These are phyloP conservation scores for Polymixis lichenea DNA, from an alignment of 2,888 invertebrate genomes.

Conservation along the genomic window DNA sequence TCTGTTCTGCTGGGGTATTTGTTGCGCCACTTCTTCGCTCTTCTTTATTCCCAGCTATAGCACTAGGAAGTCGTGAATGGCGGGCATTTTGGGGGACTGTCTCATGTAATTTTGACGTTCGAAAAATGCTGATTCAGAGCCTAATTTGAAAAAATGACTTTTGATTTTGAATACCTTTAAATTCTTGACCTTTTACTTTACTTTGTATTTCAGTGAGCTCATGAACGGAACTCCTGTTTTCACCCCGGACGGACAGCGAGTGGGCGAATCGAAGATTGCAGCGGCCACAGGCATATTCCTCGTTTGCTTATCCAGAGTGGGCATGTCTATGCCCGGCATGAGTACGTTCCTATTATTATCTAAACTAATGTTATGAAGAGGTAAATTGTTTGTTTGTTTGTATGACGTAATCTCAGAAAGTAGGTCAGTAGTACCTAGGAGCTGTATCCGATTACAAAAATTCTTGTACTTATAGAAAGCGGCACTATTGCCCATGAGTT, in stretches of 20 bases:
- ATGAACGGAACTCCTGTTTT: constrained; percentile 95
- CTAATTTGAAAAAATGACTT: too few relatives aligned
- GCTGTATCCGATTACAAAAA: neutral
- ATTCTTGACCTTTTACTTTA: too few relatives aligned
- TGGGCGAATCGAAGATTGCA: constrained; percentile 92
- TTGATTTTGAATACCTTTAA: neutral
- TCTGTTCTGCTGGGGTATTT: too few relatives aligned
- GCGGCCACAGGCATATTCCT: constrained; percentile 96
- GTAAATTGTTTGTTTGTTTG: neutral
- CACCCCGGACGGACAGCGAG: constrained; percentile 93
- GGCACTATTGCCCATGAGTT: too few relatives aligned
- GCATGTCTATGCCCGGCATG: constrained; percentile 99
- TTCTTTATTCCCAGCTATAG: too few relatives aligned
- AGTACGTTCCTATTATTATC: constrained; percentile 28
- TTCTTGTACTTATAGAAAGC: neutral
- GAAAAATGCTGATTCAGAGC: too few relatives aligned
- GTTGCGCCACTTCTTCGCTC: too few relatives aligned
- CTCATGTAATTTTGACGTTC: too few relatives aligned
- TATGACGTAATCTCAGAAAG: neutral
- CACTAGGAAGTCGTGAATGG: neutral
- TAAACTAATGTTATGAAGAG: neutral
- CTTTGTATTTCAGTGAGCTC: constrained; percentile 91
- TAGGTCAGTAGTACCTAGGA: too few relatives aligned
- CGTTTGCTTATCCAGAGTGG: constrained; percentile 96
- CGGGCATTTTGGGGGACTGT: too few relatives aligned